phyloP scores from a whole-genome alignment of 1,140 invertebrate species.

The Temnothorax curvispinosus region DNA sequence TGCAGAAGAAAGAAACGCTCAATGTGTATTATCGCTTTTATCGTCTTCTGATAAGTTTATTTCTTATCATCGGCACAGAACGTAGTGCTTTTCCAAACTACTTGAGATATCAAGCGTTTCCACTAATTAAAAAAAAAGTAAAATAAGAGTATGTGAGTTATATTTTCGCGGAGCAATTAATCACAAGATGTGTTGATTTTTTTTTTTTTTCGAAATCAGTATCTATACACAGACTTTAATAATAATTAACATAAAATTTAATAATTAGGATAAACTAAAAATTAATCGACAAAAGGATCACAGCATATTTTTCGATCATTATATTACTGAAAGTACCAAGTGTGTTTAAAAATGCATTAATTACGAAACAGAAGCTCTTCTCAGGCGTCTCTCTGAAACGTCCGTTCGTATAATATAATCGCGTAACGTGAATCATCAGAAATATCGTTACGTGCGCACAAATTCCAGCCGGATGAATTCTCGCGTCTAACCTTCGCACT shows the following conservation, averaged over 20 bases:
- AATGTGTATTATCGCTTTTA: constrained; percentile 7
- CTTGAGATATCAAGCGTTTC: background rate
- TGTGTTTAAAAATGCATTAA: background rate
- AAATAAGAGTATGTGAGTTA: background rate
- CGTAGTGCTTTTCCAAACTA: constrained; percentile 8
- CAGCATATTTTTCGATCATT: background rate
- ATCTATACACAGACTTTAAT: background rate
- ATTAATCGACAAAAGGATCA: background rate
- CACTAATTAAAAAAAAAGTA: constrained; percentile 23
- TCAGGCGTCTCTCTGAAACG: background rate
- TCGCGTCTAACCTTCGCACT: constrained; percentile 40
- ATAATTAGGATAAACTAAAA: background rate
- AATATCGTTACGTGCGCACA: constrained; percentile 38
- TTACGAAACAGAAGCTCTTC: background rate
- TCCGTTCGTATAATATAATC: constrained; percentile 40
- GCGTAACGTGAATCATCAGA: constrained; percentile 50
- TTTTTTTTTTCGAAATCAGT: background rate
- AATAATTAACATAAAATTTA: background rate
- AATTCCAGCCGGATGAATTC: constrained; percentile 54
- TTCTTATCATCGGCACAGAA: background rate
- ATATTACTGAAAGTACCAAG: background rate
- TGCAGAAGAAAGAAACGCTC: background rate
- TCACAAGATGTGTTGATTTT: background rate
- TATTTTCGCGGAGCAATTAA: background rate
- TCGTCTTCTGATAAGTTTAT: constrained; percentile 7